Evolutionary conservation across 1,140 invertebrate genomes (phyloP).

Genomic region (Halictus rubicundus): DNA sequence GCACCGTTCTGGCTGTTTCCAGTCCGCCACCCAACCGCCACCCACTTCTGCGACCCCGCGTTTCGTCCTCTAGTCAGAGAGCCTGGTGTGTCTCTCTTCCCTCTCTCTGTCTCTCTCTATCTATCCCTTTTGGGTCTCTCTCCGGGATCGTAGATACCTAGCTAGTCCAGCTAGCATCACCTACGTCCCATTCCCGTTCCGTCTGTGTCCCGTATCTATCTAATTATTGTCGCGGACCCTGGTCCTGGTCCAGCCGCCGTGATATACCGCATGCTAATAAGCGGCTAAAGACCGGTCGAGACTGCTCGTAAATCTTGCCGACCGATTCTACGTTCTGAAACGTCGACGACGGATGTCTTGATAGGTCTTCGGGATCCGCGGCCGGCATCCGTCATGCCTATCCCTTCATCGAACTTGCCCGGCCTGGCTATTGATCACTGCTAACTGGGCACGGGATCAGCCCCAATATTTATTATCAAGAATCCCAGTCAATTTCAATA

Average conservation of each 20-base stretch:
- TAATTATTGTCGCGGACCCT: slow-evolving; percentile 80
- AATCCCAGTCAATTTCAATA: no score
- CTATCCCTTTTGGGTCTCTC: slow-evolving; percentile 58
- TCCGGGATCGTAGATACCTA: slow-evolving; percentile 67
- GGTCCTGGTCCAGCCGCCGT: slow-evolving; percentile 69
- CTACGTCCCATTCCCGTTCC: slow-evolving; percentile 71
- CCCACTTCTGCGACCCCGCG: slow-evolving; percentile 42
- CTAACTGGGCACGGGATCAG: background rate
- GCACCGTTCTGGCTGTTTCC: slow-evolving; percentile 69
- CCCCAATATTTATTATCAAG: no score
- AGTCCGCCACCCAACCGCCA: slow-evolving; percentile 49
- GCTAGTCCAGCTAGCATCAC: slow-evolving; percentile 58
- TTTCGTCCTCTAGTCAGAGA: slow-evolving; percentile 46
- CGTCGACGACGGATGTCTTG: slow-evolving; percentile 69
- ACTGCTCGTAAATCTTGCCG: slow-evolving; percentile 77
- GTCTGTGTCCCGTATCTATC: slow-evolving; percentile 79
- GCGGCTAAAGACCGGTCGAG: slow-evolving; percentile 79
- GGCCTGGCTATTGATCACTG: background rate
- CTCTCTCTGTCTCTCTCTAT: slow-evolving; percentile 57
- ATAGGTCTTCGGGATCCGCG: slow-evolving; percentile 32
- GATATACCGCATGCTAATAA: slow-evolving; percentile 82
- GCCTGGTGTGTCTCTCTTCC: slow-evolving; percentile 51
- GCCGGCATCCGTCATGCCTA: background rate
- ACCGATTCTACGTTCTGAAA: slow-evolving; percentile 72
- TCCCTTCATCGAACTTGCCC: background rate